These are phyloP conservation scores for Harpagus bidentatus DNA, from an alignment of 2,113 vertebrate genomes.

Conservation along the genomic window DNA sequence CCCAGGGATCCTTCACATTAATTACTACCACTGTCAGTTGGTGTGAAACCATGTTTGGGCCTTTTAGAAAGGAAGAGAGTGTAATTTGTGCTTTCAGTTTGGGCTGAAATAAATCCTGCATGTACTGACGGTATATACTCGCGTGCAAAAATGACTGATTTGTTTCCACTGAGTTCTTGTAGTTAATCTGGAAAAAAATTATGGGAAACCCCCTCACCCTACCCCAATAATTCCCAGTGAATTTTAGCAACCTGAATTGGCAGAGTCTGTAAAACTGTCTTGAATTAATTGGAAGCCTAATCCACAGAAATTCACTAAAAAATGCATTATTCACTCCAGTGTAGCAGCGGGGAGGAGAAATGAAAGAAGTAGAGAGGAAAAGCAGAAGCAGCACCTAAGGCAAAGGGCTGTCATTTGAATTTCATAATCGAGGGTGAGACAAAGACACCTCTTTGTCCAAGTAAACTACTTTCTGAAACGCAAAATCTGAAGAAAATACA, in stretches of 20 bases:
- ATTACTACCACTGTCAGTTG: conserved; percentile 49
- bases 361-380: conserved; percentile 49
- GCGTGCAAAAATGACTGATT: not conserved
- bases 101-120: not conserved
- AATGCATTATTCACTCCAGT: conserved; percentile 55
- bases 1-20: conserved; percentile 39
- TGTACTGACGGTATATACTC: not conserved
- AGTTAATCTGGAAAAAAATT: conserved; percentile 11
- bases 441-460: conserved; percentile 45
- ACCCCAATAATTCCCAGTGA: not conserved
- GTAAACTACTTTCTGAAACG: conserved; percentile 14
- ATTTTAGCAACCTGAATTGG: conserved; percentile 31
- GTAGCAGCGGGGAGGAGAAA: conserved; percentile 63
- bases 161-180: conserved; percentile 16
- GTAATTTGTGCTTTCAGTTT: conserved; percentile 25
- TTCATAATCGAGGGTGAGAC: conserved; percentile 36
- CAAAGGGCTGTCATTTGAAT: conserved; percentile 61
- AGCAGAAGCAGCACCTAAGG: conserved; percentile 57
- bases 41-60: conserved; percentile 30
- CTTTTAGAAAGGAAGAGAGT: not conserved
- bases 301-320: conserved; percentile 43
- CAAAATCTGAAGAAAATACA: not conserved
- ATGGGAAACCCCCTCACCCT: not conserved
- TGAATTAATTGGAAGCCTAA: conserved; percentile 63
- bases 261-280: conserved; percentile 41